These are phyloP conservation scores for Trichosurus vulpecula DNA, from an alignment of 2,797 vertebrate species.

Conservation along the genomic window DNA sequence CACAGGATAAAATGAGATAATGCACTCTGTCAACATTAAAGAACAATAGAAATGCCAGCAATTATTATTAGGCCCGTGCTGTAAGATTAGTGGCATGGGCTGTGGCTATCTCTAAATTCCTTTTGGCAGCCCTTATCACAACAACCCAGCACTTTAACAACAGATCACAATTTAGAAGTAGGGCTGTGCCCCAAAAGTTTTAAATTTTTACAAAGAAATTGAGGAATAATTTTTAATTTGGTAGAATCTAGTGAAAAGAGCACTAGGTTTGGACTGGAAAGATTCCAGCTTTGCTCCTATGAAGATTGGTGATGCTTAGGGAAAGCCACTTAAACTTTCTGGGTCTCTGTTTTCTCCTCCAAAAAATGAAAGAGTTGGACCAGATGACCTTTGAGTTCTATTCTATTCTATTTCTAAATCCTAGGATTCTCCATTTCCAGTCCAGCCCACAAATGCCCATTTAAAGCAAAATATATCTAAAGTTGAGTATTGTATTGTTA, in stretches of 20 bases:
- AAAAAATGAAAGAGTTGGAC: background rate
- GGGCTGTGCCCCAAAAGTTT: background rate
- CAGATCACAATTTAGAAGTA: background rate
- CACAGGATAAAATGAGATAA: background rate
- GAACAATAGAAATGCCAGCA: background rate
- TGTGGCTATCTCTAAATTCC: background rate
- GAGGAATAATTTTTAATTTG: background rate
- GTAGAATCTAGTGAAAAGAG: background rate
- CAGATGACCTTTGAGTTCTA: background rate
- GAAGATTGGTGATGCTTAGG: background rate
- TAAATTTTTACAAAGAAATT: background rate
- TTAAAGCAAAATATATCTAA: background rate
- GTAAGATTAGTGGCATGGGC: background rate
- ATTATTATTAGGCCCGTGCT: background rate
- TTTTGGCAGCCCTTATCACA: background rate
- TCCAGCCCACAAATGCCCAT: background rate
- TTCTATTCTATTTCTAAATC: background rate
- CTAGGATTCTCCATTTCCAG: background rate
- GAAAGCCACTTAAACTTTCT: background rate
- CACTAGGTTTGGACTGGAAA: background rate
- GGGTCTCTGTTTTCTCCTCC: background rate
- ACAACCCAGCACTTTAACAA: background rate
- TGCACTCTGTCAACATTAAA: background rate
- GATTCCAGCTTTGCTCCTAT: background rate
- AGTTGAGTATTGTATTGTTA: background rate